phyloP scores from a whole-genome alignment of 2,113 vertebrate species.

The Heloderma charlesbogerti region DNA sequence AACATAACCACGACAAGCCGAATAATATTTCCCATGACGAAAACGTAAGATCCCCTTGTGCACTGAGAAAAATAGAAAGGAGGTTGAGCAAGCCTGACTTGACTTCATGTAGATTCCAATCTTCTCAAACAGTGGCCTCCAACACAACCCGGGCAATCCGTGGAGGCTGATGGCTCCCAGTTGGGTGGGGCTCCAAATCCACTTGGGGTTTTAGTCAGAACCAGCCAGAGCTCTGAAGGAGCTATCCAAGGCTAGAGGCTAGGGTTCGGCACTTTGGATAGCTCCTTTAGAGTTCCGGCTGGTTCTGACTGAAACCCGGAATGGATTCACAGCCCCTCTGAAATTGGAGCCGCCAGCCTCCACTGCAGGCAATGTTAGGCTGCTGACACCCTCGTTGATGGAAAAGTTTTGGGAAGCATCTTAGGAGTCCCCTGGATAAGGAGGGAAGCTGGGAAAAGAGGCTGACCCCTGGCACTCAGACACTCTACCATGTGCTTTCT shows the following conservation, averaged over 20 bases:
- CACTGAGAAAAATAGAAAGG: not conserved
- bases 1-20: not conserved
- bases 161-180: too few relatives aligned
- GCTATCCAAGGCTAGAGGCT: too few relatives aligned
- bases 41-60: not conserved
- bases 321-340: too few relatives aligned
- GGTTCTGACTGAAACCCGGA: too few relatives aligned
- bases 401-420: slow-evolving; percentile 13
- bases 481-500: not conserved
- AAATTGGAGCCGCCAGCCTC: too few relatives aligned
- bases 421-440: not conserved
- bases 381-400: slow-evolving; percentile 24
- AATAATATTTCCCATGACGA: slow-evolving; percentile 12
- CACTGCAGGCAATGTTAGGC: not conserved
- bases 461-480: too few relatives aligned
- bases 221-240: too few relatives aligned
- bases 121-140: not conserved
- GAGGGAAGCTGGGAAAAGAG: not conserved
- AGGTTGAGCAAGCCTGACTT: slow-evolving; percentile 2
- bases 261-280: too few relatives aligned
- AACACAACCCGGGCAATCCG: not conserved
- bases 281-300: too few relatives aligned
- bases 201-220: too few relatives aligned
- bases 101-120: not conserved
- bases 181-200: too few relatives aligned